Percentiles rank a stretch among this genome's conserved stretches.
Conservation (phyloP, 2,113 vertebrate genomes). For the Cettia cetti region DNA sequence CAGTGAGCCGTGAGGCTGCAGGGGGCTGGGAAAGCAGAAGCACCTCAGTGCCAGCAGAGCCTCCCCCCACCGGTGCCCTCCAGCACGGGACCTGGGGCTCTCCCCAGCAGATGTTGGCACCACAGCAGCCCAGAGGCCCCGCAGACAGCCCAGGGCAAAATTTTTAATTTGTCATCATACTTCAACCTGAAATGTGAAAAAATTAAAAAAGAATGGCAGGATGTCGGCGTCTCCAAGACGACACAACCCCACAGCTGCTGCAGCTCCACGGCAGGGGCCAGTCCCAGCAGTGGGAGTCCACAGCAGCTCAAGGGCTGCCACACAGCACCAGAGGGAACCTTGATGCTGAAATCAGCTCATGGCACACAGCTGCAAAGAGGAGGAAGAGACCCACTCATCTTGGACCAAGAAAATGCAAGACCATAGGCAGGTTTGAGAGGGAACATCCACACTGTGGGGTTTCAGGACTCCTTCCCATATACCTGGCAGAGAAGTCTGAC, state of each 20-base stretch:
- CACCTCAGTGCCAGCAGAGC: not conserved
- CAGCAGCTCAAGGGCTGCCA: not conserved
- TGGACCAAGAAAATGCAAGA: not conserved
- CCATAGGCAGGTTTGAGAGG: not conserved
- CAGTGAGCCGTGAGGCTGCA: not conserved
- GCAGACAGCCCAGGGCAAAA: slow-evolving; percentile 88
- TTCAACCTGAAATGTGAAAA: slow-evolving; percentile 68
- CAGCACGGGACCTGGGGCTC: slow-evolving; percentile 67
- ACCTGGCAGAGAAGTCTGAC: not conserved
- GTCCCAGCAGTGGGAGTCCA: not conserved
- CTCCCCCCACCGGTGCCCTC: slow-evolving; percentile 5
- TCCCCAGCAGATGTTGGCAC: slow-evolving; percentile 82
- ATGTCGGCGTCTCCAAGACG: slow-evolving; percentile 36
- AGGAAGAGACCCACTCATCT: not conserved
- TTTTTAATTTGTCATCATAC: slow-evolving; percentile 80
- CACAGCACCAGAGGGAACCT: not conserved
- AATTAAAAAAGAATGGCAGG: slow-evolving; percentile 51
- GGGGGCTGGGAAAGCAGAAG: not conserved
- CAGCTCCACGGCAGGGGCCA: not conserved
- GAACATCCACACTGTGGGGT: fast-evolving
- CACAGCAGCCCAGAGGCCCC: slow-evolving; percentile 79
- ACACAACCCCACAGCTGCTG: not conserved
- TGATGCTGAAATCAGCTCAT: not conserved
- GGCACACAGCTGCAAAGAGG: not conserved
- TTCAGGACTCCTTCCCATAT: not conserved